Evolutionary conservation across 2,113 vertebrate species (phyloP), one percentile per base, ranked within the genome.

Genomic region (Lepus europaeus): DNA sequence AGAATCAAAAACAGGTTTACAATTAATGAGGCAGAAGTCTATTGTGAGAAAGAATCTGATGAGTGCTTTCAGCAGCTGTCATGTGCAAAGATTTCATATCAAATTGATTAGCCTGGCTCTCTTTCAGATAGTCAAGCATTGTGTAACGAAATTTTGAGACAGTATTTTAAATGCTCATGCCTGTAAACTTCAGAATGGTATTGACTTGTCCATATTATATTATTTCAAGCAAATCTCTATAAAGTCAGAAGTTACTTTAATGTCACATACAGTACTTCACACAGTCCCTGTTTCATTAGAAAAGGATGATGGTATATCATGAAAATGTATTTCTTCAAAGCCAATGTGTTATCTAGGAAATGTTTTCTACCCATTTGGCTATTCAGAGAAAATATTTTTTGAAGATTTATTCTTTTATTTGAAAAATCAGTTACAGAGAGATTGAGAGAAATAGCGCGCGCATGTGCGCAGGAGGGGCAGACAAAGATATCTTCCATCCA

Each of bases 1-100:
- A 87, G 36, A 90, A 96, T 83, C 70, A 96, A 94, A 92, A 77
- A 25, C n/a, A 80, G 68, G 25, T 86, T 90, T 73, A 82, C 82
- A 92, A 82, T 85, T 93, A 96, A 84, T 92, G 91, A 86, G 93
- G 84, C 56, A 95, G 59, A 93, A 88, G 5, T 77, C 22, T 33
- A 74, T 25, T 93, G 64, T 96, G 69, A 76, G 76, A 73, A 68
- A 64, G 36, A 90, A 95, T 6, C 49, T 66, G 63, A 80, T 73
- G 81, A 83, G 27, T 95, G 69, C 31, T 86, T 97, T 87, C 33
- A 85, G n/a, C 78, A 92, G 70, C 59, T 96, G 59, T 94, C 59
- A 74, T 23, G 59, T 11, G 39, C 64, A 96, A 66, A 93, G 20
- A 89, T 92, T 96, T 97, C 53, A 87, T 91, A 68, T 74, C 16